These are phyloP conservation scores for Oreochromis tanganicae DNA, from an alignment of 2,113 vertebrate species.

Conservation along the genomic window DNA sequence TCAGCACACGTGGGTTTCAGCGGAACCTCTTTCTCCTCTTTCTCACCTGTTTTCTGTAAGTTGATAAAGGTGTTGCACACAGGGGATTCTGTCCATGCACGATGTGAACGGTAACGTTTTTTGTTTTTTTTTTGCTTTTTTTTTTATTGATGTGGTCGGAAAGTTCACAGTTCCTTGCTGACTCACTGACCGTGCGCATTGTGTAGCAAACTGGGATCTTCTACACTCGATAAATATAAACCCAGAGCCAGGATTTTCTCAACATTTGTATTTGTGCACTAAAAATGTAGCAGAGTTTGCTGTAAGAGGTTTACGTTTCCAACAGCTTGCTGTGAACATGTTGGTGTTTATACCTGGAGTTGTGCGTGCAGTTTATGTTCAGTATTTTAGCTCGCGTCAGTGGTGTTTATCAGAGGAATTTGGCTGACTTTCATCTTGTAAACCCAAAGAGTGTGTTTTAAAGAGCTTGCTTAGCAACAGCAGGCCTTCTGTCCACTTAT, in stretches of 20 bases:
- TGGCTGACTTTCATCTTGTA: conserved; percentile 30
- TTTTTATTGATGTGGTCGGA: not conserved
- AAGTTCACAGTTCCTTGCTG: not conserved
- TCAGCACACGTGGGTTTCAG: not conserved
- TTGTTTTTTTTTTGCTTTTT: not conserved
- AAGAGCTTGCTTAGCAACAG: conserved; percentile 21
- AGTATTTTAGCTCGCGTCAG: not conserved
- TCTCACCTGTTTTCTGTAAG: not conserved
- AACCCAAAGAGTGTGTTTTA: conserved; percentile 24
- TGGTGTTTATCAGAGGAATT: conserved; percentile 38
- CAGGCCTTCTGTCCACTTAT: not conserved
- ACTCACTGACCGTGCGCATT: rapidly evolving
- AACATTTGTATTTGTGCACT: not conserved
- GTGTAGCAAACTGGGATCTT: not conserved
- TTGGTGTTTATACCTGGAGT: not conserved
- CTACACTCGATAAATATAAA: not conserved
- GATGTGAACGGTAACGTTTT: not conserved
- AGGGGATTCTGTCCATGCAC: not conserved
- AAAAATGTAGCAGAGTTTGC: not conserved
- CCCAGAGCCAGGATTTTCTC: not conserved
- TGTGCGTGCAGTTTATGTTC: not conserved
- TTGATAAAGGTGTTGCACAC: not conserved
- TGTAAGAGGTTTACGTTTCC: not conserved
- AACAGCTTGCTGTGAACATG: not conserved
- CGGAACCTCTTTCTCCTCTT: not conserved